These are phyloP conservation scores for Venustaconcha ellipsiformis DNA, from an alignment of 1,140 invertebrate genomes.

Conservation along the genomic window DNA sequence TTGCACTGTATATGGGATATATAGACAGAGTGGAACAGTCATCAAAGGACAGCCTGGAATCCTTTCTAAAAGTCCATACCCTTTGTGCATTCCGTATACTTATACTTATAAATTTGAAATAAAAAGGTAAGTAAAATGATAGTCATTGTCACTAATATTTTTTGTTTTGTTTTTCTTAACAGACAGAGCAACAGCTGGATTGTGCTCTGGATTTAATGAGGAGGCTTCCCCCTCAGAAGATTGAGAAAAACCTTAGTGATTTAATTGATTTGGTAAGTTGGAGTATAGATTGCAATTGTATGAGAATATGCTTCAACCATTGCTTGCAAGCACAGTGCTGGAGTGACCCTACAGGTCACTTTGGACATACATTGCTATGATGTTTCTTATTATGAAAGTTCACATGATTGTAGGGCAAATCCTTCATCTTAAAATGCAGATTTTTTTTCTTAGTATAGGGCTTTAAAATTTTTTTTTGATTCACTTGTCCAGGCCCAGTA, in stretches of 20 bases:
- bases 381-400: too few relatives aligned
- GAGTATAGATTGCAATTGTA: not conserved
- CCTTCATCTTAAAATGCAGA: too few relatives aligned
- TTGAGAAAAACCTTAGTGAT: constrained; percentile 98
- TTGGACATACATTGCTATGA: too few relatives aligned
- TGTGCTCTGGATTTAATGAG: constrained; percentile 99
- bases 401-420: too few relatives aligned
- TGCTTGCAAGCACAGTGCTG: too few relatives aligned
- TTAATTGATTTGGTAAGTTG: constrained; percentile 86
- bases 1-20: too few relatives aligned
- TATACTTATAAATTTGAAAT: not conserved
- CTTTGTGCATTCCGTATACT: not conserved
- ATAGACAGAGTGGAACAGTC: too few relatives aligned
- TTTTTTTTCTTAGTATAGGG: too few relatives aligned
- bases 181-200: constrained; percentile 98
- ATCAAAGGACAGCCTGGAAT: not conserved
- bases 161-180: constrained; percentile 29
- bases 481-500: too few relatives aligned
- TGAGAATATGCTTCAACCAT: too few relatives aligned
- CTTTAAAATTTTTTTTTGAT: too few relatives aligned
- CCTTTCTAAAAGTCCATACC: constrained; percentile 2
- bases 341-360: too few relatives aligned
- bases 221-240: constrained; percentile 97
- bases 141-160: not conserved
- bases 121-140: not conserved